Percentiles rank a stretch among this genome's conserved stretches.
phyloP scores from a whole-genome alignment of 2,888 invertebrate species.

The Sialis fuliginosa region DNA sequence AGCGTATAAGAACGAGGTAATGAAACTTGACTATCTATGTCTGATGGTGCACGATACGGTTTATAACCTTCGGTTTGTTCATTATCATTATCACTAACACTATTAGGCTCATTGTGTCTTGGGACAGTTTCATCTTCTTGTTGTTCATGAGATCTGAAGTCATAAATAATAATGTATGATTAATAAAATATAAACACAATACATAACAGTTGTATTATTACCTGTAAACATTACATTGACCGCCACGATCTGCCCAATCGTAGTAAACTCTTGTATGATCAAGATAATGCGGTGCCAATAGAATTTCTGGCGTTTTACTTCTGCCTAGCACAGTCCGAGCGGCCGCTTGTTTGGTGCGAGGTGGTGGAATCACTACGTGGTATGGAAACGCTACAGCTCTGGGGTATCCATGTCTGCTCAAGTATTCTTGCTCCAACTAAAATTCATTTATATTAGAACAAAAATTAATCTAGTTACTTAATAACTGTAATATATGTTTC shows the following conservation, averaged over 20 bases:
- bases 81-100: conserved; percentile 9
- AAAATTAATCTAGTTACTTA: too few species aligned
- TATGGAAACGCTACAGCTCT: conserved; percentile 18
- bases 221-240: conserved; percentile 15
- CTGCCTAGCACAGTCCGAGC: conserved; percentile 26
- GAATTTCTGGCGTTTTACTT: conserved; percentile 59
- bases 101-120: conserved; percentile 10
- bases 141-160: conserved; percentile 4
- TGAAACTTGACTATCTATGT: conserved; percentile 64
- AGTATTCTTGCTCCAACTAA: too few species aligned
- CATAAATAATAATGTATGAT: too few species aligned
- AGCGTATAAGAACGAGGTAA: conserved; percentile 70
- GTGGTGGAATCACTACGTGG: conserved; percentile 31
- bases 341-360: conserved; percentile 29
- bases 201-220: conserved; percentile 5
- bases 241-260: conserved; percentile 27
- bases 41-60: conserved; percentile 41
- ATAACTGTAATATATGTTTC: too few species aligned
- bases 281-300: conserved; percentile 57
- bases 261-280: conserved; percentile 27
- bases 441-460: too few species aligned
- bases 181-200: conserved; percentile 2
- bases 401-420: too few species aligned
- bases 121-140: conserved; percentile 4
- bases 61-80: conserved; percentile 18